A percentile compares a stretch with the other conserved stretches of the same genome.
phyloP scores from a whole-genome alignment of 2,888 invertebrate species.

The Parascotia fuliginaria region DNA sequence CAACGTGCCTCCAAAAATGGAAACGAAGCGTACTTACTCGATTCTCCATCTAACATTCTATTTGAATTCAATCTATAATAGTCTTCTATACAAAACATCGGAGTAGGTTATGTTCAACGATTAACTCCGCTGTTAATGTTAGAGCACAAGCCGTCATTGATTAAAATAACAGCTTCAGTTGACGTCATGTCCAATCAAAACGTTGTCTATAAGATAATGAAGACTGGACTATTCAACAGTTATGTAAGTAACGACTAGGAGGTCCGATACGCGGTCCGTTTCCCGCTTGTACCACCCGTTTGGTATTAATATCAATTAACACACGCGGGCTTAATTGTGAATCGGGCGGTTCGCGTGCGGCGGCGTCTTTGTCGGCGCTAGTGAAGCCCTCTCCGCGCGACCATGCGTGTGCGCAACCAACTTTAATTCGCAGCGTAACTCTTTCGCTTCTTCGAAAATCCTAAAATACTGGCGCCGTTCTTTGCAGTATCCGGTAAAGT shows the following conservation, averaged over 20 bases:
- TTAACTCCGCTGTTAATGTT: constrained; percentile 4
- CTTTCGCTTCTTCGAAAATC: constrained; percentile 79
- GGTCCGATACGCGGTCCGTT: constrained; percentile 28
- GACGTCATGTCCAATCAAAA: constrained; percentile 37
- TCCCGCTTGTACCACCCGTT: constrained; percentile 68
- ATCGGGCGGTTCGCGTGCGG: constrained; percentile 83
- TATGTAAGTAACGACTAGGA: constrained; percentile 26
- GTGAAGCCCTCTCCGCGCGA: constrained; percentile 51
- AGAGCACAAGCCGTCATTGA: constrained; percentile 9
- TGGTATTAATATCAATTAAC: constrained; percentile 85
- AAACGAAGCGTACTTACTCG: neutral
- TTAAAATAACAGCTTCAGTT: constrained; percentile 21
- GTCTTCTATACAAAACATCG: neutral
- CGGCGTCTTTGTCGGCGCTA: constrained; percentile 80
- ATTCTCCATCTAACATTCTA: neutral
- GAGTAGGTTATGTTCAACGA: neutral
- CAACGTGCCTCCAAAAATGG: constrained; percentile 10
- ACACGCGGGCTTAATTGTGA: constrained; percentile 85
- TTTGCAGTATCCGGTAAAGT: constrained; percentile 44
- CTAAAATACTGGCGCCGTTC: constrained; percentile 81
- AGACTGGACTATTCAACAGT: constrained; percentile 23
- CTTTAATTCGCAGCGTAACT: constrained; percentile 69
- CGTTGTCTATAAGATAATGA: constrained; percentile 27
- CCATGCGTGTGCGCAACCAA: constrained; percentile 58
- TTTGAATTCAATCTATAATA: neutral